These are phyloP conservation scores for Hypanus sabinus DNA, from an alignment of 2,113 vertebrate species.

Conservation along the genomic window DNA sequence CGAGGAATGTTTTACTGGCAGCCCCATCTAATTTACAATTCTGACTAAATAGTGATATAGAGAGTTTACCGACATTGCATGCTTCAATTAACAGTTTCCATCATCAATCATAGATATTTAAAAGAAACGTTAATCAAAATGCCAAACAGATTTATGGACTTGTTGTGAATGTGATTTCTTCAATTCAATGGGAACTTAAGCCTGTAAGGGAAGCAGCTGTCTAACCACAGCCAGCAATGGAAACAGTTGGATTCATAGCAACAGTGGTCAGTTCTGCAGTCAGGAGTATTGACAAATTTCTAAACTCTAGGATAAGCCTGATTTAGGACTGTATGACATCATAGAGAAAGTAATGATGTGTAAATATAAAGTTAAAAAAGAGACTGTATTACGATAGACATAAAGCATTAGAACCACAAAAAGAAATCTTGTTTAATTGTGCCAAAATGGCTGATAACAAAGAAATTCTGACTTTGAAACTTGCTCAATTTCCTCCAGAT, in stretches of 20 bases:
- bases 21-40: too few relatives aligned
- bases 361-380: neutral
- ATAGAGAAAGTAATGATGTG: neutral
- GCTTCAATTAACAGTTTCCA: neutral
- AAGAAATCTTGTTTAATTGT: neutral
- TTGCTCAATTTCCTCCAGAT: neutral
- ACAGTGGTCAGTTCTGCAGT: neutral
- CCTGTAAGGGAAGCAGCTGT: neutral
- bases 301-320: neutral
- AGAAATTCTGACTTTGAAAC: neutral
- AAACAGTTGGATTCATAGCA: neutral
- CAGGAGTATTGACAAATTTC: neutral
- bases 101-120: neutral
- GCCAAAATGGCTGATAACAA: neutral
- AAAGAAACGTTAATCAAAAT: neutral
- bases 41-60: too few relatives aligned
- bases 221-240: neutral
- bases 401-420: neutral
- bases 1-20: too few relatives aligned
- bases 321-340: neutral
- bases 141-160: neutral
- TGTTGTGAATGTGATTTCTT: neutral
- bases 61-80: too few relatives aligned
- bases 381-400: neutral
- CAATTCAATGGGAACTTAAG: neutral